Evolutionary conservation across 2,113 vertebrate species (phyloP), one percentile per base, ranked within the genome.

Genomic region (Xiphophorus couchianus): DNA sequence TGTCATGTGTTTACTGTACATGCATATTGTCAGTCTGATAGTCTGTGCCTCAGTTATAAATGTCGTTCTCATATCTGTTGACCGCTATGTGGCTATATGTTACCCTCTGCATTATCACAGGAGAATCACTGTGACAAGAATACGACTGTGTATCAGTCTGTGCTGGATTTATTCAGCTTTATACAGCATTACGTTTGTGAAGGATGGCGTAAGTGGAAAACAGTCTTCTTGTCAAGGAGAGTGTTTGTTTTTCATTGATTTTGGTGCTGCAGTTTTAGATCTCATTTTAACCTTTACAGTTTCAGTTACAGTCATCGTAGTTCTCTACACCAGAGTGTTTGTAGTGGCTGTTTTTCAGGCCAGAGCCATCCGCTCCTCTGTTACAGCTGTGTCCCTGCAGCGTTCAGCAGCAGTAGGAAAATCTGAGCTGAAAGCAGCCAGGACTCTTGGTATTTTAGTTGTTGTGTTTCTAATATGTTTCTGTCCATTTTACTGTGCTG

Each of bases 381-480:
- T 68, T 22, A 7, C 33, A 31, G 51, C 30, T 5, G 31, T 33
- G 14, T n/a, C 64, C 13, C 17, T 61, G 0, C 51, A 66, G 58
- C 6, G 13, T 14, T 28, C 74, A 25, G 39, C 9, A 12, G n/a
- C 7, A 25, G 3, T 33, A 17, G 79, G 63, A 19, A 78, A 54
- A 17, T 86, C 86, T 0, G 86, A 87, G 73, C 54, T 78, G 17
- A 92, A 92, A 66, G 91, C 89, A 30, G 86, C 86, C n/a, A 51
- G 48, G 48, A 51, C 48, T 22, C 17, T 51, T 51, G 48, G 48
- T 22, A 22, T 51, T 51, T 22, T 51, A 51, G 48, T 51, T 4
- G 5, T 51, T 51, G 48, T 51, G 48, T 51, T 51, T 51, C 17
- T 51, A 2, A 17, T 78, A 0, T 84, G 84, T 68, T 90, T 79